Base-by-base conservation (phyloP, 2,888 invertebrate genomes). In the Cheilosia grossa region DNA sequence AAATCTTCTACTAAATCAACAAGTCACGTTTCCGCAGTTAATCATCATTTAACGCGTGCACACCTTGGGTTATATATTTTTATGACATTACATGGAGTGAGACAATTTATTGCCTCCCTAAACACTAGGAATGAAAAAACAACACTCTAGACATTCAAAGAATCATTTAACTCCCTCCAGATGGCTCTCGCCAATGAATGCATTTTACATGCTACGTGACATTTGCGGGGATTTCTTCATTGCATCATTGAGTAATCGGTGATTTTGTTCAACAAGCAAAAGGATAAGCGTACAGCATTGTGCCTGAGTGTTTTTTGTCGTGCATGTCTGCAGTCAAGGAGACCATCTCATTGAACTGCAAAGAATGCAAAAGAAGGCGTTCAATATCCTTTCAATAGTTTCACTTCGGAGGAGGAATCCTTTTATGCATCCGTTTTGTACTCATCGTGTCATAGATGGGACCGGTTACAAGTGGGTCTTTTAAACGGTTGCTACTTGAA, bases 361-460 rank as follows among this genome's bases (percentile, higher is more conserved):
- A 54, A 58, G 59, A 66, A 58, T 70, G 59, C 69, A 70, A 58
- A 59, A 53, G 69, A 70, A 80, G 79, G 58, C 85, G 85, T 85
- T 85, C 85, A 85, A 85, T 85, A 85, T 81, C 85, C 85, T 85
- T 75, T 85, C 77, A 75, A 85, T 85, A 85, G 81, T 81, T 81
- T 72, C 44, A 78, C 66, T 81, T 24, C 51, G 24, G 37, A n/a
- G 24, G 72, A 3, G 66, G 33, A 59, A 72, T 54, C 63, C 63
- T 78, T 56, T 67, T 73, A 47, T 61, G 61, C 78, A 19, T 72
- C 21, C 30, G 47, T 53, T 9, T 27, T 33, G 10, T 27, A 24
- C 44, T 49, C 13, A 10, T 40, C 9, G 40, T 66, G 56, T 37
- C 37, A 33, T 54, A 56, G 47, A 47, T 56, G 64, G 58, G 17